Evolutionary conservation across 2,113 vertebrate species (phyloP).

Genomic region (Thunnus thynnus): DNA sequence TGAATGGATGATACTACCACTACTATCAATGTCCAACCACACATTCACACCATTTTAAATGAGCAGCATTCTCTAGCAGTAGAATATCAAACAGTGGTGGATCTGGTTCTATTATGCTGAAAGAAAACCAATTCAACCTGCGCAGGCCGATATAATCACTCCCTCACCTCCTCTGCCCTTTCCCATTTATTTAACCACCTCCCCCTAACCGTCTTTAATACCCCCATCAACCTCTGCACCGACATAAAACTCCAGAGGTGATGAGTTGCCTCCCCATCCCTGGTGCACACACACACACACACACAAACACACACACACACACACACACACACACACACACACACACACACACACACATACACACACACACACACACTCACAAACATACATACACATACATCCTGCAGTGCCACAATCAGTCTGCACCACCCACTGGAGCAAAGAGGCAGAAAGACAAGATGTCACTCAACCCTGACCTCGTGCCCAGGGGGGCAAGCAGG

Average conservation of each 20-base stretch:
- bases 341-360: constrained; percentile 9
- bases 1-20: constrained; percentile 15
- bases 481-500: constrained; percentile 37
- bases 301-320: no score
- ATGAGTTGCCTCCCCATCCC: neutral
- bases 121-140: constrained; percentile 34
- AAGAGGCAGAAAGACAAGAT: constrained; percentile 64
- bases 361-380: constrained; percentile 2
- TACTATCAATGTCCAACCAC: constrained; percentile 4
- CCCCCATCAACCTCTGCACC: constrained; percentile 29
- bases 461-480: constrained; percentile 76
- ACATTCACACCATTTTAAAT: constrained; percentile 18
- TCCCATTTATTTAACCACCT: constrained; percentile 44
- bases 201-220: constrained; percentile 28
- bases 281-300: neutral
- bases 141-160: constrained; percentile 21
- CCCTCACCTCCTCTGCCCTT: constrained; percentile 21
- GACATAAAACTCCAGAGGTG: neutral
- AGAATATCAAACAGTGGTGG: constrained; percentile 19
- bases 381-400: constrained; percentile 23
- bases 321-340: neutral
- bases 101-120: constrained; percentile 5
- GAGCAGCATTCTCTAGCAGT: neutral
- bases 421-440: constrained; percentile 71
- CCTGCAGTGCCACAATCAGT: constrained; percentile 55